These are phyloP conservation scores for Peromyscus maniculatus DNA, from an alignment of 2,113 vertebrate genomes.

Conservation along the genomic window DNA sequence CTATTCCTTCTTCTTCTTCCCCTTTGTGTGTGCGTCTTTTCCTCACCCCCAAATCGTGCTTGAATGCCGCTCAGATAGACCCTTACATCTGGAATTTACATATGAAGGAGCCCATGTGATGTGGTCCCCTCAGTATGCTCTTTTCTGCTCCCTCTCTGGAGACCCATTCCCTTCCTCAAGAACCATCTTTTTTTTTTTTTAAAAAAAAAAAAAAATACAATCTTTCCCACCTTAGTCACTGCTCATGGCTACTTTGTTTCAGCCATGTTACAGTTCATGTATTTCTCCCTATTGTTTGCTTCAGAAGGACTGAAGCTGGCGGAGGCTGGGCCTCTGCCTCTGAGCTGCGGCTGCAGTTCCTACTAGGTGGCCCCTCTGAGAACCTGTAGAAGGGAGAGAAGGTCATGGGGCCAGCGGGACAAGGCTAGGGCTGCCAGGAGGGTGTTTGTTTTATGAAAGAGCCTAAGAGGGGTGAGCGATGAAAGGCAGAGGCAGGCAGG, in stretches of 20 bases:
- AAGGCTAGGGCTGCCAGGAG: neutral
- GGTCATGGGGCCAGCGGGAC: neutral
- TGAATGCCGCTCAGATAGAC: neutral
- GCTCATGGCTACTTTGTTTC: neutral
- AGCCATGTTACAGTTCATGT: neutral
- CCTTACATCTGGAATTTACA: neutral
- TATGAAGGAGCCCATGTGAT: too few species aligned
- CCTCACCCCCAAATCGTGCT: too few species aligned
- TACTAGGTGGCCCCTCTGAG: neutral
- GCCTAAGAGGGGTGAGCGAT: neutral
- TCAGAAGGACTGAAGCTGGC: neutral
- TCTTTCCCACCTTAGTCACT: neutral
- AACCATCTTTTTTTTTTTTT: neutral
- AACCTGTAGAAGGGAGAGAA: neutral
- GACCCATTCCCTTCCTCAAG: neutral
- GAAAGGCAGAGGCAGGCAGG: constrained; percentile 62
- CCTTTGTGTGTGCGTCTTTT: neutral
- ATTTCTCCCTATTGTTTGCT: constrained; percentile 20
- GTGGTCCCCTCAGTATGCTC: neutral
- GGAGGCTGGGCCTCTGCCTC: neutral
- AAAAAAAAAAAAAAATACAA: too few species aligned
- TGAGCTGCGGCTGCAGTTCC: too few species aligned
- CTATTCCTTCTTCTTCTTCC: too few species aligned
- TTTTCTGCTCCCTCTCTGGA: neutral
- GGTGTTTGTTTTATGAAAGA: constrained; percentile 67